These are phyloP conservation scores for Hyles vespertilio DNA, from an alignment of 1,140 invertebrate genomes.

Conservation along the genomic window DNA sequence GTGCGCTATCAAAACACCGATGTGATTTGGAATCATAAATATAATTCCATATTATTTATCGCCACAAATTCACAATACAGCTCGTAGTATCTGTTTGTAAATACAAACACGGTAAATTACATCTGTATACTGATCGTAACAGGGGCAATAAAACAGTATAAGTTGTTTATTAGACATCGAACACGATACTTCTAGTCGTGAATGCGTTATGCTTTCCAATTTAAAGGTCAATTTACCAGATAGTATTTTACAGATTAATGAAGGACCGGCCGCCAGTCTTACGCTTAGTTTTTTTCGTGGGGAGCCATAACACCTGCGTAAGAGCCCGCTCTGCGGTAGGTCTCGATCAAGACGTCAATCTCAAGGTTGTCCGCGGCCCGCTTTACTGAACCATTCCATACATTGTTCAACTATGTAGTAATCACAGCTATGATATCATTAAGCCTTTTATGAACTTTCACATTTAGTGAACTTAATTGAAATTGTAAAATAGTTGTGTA, in stretches of 20 bases:
- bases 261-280: constrained; percentile 55
- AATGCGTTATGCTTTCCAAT: constrained; percentile 27
- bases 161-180: no score
- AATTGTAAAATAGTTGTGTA: no score
- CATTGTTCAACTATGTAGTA: constrained; percentile 40
- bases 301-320: constrained; percentile 59
- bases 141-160: no score
- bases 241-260: constrained; percentile 44
- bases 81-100: no score
- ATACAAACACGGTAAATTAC: not conserved
- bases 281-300: constrained; percentile 60
- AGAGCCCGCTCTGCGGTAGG: constrained; percentile 65
- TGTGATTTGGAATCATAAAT: constrained; percentile 16
- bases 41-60: not conserved
- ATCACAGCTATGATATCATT: constrained; percentile 14
- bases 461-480: no score
- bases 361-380: constrained; percentile 59
- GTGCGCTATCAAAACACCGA: constrained; percentile 31
- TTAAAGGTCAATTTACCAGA: constrained; percentile 48
- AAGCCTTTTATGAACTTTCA: constrained; percentile 15
- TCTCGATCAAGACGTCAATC: constrained; percentile 73
- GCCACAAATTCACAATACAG: no score
- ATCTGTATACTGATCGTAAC: no score
- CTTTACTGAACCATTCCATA: constrained; percentile 57
- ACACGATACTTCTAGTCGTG: not conserved